Percentiles rank a stretch among this genome's conserved stretches.
Conservation (phyloP, 2,797 vertebrate species). For the Hemibagrus guttatus region DNA sequence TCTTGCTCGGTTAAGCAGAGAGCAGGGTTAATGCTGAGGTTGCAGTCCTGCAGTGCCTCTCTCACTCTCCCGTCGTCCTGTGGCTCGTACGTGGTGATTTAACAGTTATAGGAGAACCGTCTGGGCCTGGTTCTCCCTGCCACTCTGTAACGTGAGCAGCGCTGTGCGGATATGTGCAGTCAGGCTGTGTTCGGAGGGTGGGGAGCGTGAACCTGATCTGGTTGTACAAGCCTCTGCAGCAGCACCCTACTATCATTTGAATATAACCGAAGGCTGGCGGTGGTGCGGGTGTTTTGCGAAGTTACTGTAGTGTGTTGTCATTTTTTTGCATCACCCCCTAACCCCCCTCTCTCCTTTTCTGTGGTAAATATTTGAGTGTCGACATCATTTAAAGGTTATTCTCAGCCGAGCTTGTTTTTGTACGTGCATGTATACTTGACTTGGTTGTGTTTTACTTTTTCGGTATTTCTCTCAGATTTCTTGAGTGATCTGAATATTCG, state of each 20-base stretch:
- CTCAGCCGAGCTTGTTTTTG: background rate
- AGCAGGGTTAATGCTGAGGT: constrained; percentile 16
- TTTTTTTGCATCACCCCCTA: no score
- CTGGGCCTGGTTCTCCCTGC: constrained; percentile 73
- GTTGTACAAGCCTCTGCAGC: constrained; percentile 56
- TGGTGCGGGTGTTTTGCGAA: background rate
- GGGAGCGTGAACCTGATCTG: constrained; percentile 64
- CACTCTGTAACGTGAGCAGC: constrained; percentile 76
- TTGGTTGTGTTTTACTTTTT: background rate
- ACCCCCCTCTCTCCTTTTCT: no score
- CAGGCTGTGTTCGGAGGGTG: constrained; percentile 50
- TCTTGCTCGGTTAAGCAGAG: background rate
- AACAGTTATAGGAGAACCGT: constrained; percentile 66
- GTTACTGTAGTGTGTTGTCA: background rate
- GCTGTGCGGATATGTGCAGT: constrained; percentile 53
- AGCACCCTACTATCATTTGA: constrained; percentile 46
- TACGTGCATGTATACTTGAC: background rate
- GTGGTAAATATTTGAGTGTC: background rate
- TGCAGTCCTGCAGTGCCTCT: background rate
- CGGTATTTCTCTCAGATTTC: background rate
- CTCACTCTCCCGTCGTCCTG: background rate
- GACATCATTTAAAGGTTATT: background rate
- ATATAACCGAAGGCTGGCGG: constrained; percentile 38
- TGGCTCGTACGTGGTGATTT: constrained; percentile 30
- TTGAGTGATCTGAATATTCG: background rate